phyloP scores from a whole-genome alignment of 92 coral and sea anemone genomes.

The Muricea muricata region DNA sequence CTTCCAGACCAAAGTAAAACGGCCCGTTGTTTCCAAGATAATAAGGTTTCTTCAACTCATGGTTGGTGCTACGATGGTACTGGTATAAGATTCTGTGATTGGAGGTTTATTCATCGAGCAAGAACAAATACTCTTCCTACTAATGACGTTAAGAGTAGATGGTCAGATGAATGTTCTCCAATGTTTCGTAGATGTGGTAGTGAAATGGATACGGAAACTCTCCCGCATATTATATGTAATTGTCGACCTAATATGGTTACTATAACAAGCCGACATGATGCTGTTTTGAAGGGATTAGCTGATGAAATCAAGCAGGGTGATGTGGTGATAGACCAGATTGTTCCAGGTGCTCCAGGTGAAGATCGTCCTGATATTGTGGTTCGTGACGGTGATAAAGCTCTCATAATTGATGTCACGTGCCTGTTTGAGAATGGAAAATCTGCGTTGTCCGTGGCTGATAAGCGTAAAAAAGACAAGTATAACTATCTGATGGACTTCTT shows the following conservation, averaged over 20 bases:
- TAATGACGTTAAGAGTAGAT: neutral
- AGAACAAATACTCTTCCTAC: slow-evolving; percentile 18
- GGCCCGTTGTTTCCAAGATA: neutral
- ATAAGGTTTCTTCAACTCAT: no score
- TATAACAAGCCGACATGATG: neutral
- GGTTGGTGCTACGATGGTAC: neutral
- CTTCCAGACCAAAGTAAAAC: slow-evolving; percentile 1
- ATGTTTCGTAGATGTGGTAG: neutral
- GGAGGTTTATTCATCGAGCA: slow-evolving; percentile 20
- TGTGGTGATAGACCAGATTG: neutral
- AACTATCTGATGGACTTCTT: neutral
- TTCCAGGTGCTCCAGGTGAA: neutral
- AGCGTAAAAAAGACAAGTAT: no score
- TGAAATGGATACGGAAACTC: neutral
- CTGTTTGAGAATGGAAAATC: neutral
- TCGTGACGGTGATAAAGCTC: neutral
- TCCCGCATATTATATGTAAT: slow-evolving; percentile 1
- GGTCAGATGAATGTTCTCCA: neutral
- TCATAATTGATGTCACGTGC: neutral
- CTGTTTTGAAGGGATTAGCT: neutral
- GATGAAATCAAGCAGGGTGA: neutral
- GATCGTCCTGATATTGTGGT: neutral
- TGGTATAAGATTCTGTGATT: slow-evolving; percentile 2
- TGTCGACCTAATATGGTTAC: slow-evolving; percentile 16
- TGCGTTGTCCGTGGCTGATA: neutral